Conservation (phyloP, 2,113 vertebrate genomes). For the Gasterosteus nipponicus region DNA sequence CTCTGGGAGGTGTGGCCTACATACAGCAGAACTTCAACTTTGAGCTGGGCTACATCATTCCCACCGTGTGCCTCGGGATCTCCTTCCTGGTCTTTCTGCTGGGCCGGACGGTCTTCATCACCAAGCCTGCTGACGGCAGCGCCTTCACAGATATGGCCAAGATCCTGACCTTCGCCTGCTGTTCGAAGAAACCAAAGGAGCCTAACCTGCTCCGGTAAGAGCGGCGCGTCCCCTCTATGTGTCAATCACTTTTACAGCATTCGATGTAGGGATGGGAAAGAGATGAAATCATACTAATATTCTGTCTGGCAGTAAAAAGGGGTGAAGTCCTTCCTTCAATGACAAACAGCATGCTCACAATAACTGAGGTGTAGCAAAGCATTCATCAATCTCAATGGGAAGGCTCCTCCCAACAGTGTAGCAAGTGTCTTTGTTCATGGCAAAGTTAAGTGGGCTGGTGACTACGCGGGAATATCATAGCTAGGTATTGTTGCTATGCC, state of each 20-base stretch:
- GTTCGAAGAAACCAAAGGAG: conserved; percentile 73
- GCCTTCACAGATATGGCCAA: conserved; percentile 92
- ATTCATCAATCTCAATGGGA: conserved; percentile 16
- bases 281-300: neutral
- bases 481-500: conserved; percentile 42
- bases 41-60: conserved; percentile 87
- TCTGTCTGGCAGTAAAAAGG: neutral
- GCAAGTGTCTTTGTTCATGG: conserved; percentile 19
- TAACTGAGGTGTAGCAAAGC: conserved; percentile 3
- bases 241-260: neutral
- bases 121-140: conserved; percentile 93
- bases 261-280: neutral
- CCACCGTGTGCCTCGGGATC: conserved; percentile 87
- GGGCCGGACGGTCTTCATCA: conserved; percentile 91
- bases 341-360: neutral
- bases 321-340: conserved; percentile 6
- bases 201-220: conserved; percentile 72
- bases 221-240: conserved; percentile 19
- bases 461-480: conserved; percentile 23
- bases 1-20: conserved; percentile 92
- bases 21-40: conserved; percentile 94
- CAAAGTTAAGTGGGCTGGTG: conserved; percentile 13
- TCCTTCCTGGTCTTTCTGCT: conserved; percentile 91
- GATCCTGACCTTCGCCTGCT: conserved; percentile 87
- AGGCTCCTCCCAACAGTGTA: conserved; percentile 9